Evolutionary conservation across 2,113 vertebrate species (phyloP).

Genomic region (Notothenia rossii): DNA sequence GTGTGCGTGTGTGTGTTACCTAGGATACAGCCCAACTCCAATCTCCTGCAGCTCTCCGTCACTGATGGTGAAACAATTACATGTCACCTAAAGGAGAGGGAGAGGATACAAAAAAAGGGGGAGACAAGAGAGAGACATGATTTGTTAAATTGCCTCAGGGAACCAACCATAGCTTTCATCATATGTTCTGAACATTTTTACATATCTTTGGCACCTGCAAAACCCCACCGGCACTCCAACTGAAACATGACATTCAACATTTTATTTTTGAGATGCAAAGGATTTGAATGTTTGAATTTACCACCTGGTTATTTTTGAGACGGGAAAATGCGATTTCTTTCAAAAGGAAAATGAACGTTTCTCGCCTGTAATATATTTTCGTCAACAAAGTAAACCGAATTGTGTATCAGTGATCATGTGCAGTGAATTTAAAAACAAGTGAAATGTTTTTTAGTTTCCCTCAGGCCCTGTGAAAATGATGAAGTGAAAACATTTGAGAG

Average conservation of each 20-base stretch:
- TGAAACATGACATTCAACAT: conserved; percentile 18
- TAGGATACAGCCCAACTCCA: conserved; percentile 96
- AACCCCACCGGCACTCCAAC: conserved; percentile 5
- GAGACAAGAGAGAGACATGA: conserved; percentile 32
- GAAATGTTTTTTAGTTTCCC: conserved; percentile 2
- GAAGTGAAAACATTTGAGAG: neutral
- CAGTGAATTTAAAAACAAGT: neutral
- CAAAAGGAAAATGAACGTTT: conserved; percentile 6
- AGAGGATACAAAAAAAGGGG: conserved; percentile 6
- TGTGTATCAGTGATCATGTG: neutral
- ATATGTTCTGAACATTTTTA: conserved; percentile 35
- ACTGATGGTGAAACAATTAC: conserved; percentile 97
- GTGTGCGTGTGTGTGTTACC: conserved; percentile 81
- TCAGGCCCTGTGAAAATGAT: neutral
- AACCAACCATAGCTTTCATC: conserved; percentile 39
- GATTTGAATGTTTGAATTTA: conserved; percentile 1
- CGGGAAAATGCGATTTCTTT: neutral
- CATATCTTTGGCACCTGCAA: conserved; percentile 14
- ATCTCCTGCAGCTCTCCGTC: conserved; percentile 96
- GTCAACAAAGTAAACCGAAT: neutral
- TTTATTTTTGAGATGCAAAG: neutral
- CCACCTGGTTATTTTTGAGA: conserved; percentile 13
- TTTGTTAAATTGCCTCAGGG: conserved; percentile 46
- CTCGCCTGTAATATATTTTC: neutral
- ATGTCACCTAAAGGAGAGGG: conserved; percentile 89